These are phyloP conservation scores for Lydus trimaculatus DNA, from an alignment of 2,888 invertebrate species.

Conservation along the genomic window DNA sequence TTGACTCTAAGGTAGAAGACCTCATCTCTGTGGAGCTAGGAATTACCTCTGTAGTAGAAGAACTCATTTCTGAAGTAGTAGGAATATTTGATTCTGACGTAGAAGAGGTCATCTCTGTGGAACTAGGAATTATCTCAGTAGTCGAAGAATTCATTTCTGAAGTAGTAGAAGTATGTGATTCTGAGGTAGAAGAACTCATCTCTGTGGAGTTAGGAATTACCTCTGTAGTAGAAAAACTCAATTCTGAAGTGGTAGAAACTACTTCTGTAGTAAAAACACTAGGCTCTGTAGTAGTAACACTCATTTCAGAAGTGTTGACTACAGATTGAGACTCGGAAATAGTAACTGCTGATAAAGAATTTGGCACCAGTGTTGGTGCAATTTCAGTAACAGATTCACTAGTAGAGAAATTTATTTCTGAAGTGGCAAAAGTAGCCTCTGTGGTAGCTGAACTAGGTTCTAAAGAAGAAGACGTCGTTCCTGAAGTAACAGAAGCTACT, in stretches of 20 bases:
- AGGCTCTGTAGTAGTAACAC: neutral
- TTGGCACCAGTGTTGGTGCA: constrained; percentile 17
- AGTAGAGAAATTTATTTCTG: constrained; percentile 25
- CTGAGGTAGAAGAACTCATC: too few relatives aligned
- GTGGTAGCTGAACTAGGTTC: constrained; percentile 18
- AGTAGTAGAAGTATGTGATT: neutral
- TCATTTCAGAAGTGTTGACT: neutral
- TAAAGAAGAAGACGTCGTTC: neutral
- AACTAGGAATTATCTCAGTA: neutral
- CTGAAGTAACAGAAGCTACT: constrained; percentile 22
- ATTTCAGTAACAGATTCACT: constrained; percentile 23
- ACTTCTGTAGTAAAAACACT: too few relatives aligned
- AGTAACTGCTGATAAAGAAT: neutral
- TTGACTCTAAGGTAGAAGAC: constrained; percentile 3
- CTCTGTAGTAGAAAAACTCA: constrained; percentile 10
- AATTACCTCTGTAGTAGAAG: constrained; percentile 17
- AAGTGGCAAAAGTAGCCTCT: constrained; percentile 28
- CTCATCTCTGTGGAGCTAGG: neutral
- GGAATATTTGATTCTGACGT: constrained; percentile 18
- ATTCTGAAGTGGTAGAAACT: too few relatives aligned
- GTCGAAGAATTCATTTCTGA: constrained; percentile 17
- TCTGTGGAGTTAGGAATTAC: neutral
- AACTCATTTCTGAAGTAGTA: constrained; percentile 29
- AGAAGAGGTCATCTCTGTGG: constrained; percentile 1
- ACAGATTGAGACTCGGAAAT: neutral